These are phyloP conservation scores for Trachops cirrhosus DNA, from an alignment of 2,797 vertebrate species.

Conservation along the genomic window DNA sequence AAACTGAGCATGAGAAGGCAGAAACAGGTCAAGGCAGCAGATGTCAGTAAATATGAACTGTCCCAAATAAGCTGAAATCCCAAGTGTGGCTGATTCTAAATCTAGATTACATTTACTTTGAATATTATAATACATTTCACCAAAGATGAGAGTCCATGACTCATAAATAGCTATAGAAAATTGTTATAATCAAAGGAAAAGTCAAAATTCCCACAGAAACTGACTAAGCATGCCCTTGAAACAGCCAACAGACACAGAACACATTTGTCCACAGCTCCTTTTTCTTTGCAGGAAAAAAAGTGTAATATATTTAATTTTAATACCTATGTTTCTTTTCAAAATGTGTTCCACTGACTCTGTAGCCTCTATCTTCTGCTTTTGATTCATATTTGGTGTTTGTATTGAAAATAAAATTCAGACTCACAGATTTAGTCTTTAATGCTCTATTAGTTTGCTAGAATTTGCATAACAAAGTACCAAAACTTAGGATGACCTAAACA, in stretches of 20 bases:
- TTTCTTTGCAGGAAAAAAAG: background rate
- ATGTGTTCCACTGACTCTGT: background rate
- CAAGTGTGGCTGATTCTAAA: background rate
- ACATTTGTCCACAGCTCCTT: background rate
- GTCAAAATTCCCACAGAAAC: background rate
- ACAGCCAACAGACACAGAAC: background rate
- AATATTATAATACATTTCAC: background rate
- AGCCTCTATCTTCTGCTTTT: background rate
- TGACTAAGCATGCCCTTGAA: background rate
- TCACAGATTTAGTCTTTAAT: background rate
- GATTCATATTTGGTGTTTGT: background rate
- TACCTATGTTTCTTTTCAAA: background rate
- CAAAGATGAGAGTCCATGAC: background rate
- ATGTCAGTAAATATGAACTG: background rate
- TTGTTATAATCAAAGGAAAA: background rate
- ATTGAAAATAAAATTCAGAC: background rate
- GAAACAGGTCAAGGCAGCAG: background rate
- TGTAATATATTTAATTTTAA: background rate
- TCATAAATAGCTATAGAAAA: background rate
- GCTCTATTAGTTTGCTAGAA: background rate
- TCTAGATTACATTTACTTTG: background rate
- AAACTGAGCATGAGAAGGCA: background rate
- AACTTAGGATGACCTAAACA: background rate
- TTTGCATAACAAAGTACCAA: background rate
- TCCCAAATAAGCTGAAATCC: background rate